phyloP scores from a whole-genome alignment of 2,888 invertebrate species.

The Eilema sororculum region DNA sequence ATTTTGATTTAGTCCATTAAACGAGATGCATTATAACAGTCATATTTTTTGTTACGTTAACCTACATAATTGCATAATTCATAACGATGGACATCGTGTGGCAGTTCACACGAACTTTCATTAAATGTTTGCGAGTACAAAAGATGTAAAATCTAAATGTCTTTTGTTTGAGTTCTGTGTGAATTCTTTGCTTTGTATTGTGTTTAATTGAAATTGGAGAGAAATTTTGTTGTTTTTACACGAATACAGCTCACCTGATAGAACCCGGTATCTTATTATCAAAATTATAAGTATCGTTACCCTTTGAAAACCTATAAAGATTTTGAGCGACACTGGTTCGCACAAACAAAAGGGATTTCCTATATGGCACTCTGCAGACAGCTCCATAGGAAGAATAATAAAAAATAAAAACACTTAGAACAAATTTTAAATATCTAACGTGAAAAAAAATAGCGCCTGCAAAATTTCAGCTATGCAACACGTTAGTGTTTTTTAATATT shows the following conservation, averaged over 20 bases:
- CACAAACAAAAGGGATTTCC: neutral
- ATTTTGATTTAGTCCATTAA: neutral
- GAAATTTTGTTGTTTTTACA: neutral
- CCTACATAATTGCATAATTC: neutral
- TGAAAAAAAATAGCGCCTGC: neutral
- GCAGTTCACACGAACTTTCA: constrained; percentile 34
- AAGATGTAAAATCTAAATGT: constrained; percentile 9
- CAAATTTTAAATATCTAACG: neutral
- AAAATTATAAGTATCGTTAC: neutral
- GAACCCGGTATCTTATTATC: no score
- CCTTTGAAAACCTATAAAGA: neutral
- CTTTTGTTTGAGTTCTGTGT: constrained; percentile 36
- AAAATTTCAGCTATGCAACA: neutral
- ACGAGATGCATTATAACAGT: neutral
- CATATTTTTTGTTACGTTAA: neutral
- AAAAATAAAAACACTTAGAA: no score
- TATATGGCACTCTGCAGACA: neutral
- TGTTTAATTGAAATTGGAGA: neutral
- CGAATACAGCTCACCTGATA: neutral
- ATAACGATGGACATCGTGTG: constrained; percentile 22
- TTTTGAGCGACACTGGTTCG: neutral
- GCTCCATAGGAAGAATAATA: neutral
- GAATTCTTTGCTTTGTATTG: constrained; percentile 27
- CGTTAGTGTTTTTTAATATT: neutral
- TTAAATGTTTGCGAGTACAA: constrained; percentile 25